Base-by-base conservation (phyloP, 1,140 invertebrate genomes). In the Potamilus streckersoni region DNA sequence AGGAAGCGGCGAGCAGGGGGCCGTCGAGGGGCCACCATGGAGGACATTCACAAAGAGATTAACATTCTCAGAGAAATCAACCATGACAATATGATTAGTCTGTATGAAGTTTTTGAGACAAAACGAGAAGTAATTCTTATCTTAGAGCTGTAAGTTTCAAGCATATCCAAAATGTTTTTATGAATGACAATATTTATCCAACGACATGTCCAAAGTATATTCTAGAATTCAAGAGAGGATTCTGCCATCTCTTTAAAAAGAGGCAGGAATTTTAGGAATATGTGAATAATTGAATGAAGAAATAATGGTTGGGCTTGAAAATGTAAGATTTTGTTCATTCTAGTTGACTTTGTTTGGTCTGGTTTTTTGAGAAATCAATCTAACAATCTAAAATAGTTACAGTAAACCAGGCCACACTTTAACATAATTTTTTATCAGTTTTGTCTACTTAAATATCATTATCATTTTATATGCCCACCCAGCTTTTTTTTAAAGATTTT, bases 1-100 rank as follows among this genome's bases (percentile, higher is more conserved):
- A 93, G 95, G 88, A 97, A 98, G 89, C 91, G 96, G 81, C 93
- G 96, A 84, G 81, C 82, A 17, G 82, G 83, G 1, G 85, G 88
- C 14, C 71, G 86, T 38, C 82, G 85, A 31, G 87, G 85, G 1
- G 88, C 86, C 20, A 83, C 83, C 23, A 81, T 85, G 69, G 90
- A 91, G 74, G 90, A 92, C 78, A 93, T 93, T 70, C 87, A 91
- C 71, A 88, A 90, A 73, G 92, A 93, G 83, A 89, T 92, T 4
- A 83, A 89, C 55, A 91, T 93, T 59, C 86, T 94, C 69, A 85
- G 83, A 62, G 81, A 89, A 70, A 84, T 93, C 61, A 86, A 90
- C 38, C 92, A 93, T 84, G 85, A 89, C 27, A 91, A 92, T 75
- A 91, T 93, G 60, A 91, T 92, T 71, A 91, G 89, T 74, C 86